Base-by-base conservation (phyloP, 2,888 invertebrate species). In the Oligia latruncula region DNA sequence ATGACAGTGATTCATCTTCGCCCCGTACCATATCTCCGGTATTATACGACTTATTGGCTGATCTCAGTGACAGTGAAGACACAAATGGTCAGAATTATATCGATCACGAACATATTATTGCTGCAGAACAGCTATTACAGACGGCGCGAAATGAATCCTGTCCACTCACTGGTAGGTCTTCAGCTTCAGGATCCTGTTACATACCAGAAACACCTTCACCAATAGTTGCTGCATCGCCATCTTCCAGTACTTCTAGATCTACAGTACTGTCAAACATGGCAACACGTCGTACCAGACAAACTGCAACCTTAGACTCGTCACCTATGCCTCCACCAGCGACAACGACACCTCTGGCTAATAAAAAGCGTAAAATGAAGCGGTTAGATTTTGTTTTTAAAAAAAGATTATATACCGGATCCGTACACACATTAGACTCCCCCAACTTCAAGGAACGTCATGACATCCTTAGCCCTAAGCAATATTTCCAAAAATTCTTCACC, bases 321-420 rank as follows among this genome's bases (percentile, higher is more conserved):
- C 66, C 67, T 66, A 78, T 78, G 67, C 72, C 40, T 67, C 77
- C 66, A n/a, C 60, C 72, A 67, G 72, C 74, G 2, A 78, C 55
- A 78, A 77, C 46, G 35, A 43, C 67, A 68, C 78, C 74, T 43
- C 23, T 68, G 2, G 55, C 64, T 74, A 74, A 78, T 40, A 40
- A 40, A 55, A 62, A 62, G 29, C 74, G 70, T 74, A 70, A 74
- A 74, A 68, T 70, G 68, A 78, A 78, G 74, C 70, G 23, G 1
- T 78, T 78, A 74, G 78, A 73, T 62, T 78, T 78, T 73, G 29
- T 71, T 35, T 68, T 78, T 68, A 68, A 78, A 68, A 78, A 74
- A 67, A 72, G 4, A 71, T 17, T 13, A 77, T 72, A 67, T 77
- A 71, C 77, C 17, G 72, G 72, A 72, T 5, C 77, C 35, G 77